phyloP scores from a whole-genome alignment of 2,888 invertebrate species.

The Sarcophaga carnaria region DNA sequence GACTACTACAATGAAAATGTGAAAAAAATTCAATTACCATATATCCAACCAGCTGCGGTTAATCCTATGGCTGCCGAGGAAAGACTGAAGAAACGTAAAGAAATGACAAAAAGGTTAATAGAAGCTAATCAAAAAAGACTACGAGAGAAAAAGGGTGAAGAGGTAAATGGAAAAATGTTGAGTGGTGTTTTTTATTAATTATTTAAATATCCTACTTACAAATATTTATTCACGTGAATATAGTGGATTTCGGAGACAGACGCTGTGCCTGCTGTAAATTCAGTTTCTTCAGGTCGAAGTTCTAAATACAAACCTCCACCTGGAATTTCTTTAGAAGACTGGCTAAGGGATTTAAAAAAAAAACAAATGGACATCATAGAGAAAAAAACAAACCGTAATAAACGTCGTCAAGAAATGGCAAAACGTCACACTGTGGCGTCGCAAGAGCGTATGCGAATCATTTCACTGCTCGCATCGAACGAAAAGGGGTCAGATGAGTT shows the following conservation, averaged over 20 bases:
- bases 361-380: constrained; percentile 84
- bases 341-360: constrained; percentile 77
- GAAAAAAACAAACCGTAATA: constrained; percentile 88
- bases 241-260: constrained; percentile 25
- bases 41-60: constrained; percentile 84
- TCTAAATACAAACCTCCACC: constrained; percentile 78
- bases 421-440: constrained; percentile 95
- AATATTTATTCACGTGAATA: neutral
- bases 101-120: constrained; percentile 91
- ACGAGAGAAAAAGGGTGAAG: constrained; percentile 93
- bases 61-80: constrained; percentile 85
- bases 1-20: constrained; percentile 93
- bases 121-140: constrained; percentile 95
- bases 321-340: constrained; percentile 76
- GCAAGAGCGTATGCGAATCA: constrained; percentile 96
- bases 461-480: constrained; percentile 92
- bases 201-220: neutral
- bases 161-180: constrained; percentile 83
- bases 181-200: neutral
- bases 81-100: constrained; percentile 92
- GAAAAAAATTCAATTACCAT: constrained; percentile 93
- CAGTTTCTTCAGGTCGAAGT: constrained; percentile 53
- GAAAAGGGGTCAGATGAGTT: constrained; percentile 94
- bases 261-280: constrained; percentile 46
- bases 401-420: constrained; percentile 93